Conservation (phyloP, 1,140 invertebrate species). For the Drosophila hydei region DNA sequence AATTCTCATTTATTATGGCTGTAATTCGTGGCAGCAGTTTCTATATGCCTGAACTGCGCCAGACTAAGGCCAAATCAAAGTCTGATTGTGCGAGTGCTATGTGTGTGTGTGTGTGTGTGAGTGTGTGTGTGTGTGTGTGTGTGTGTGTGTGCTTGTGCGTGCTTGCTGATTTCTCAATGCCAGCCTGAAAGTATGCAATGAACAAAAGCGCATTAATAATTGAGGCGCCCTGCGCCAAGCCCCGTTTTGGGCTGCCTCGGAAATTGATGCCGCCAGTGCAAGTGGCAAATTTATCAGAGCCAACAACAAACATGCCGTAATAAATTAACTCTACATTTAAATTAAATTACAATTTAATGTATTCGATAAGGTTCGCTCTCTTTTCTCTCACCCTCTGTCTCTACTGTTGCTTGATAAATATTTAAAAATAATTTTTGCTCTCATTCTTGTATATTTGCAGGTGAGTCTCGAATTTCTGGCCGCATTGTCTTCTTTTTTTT, state of each 20-base stretch:
- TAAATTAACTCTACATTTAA: constrained; percentile 57
- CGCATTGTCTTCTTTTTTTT: constrained; percentile 3
- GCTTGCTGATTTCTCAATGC: constrained; percentile 63
- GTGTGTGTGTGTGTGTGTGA: constrained; percentile 45
- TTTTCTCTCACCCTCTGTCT: no score
- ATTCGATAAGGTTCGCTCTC: constrained; percentile 41
- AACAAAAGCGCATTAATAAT: constrained; percentile 79
- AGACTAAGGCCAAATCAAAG: constrained; percentile 40
- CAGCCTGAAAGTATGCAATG: constrained; percentile 77
- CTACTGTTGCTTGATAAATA: constrained; percentile 3
- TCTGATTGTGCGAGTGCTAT: constrained; percentile 9
- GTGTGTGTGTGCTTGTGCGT: constrained; percentile 45
- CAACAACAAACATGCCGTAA: constrained; percentile 15
- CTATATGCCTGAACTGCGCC: constrained; percentile 19
- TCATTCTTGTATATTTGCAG: constrained; percentile 38
- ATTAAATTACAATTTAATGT: constrained; percentile 68
- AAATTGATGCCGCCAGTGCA: constrained; percentile 55
- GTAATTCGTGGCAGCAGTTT: constrained; percentile 21
- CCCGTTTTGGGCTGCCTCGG: constrained; percentile 11
- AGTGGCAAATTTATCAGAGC: constrained; percentile 57
- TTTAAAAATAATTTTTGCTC: constrained; percentile 43
- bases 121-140: constrained; percentile 22
- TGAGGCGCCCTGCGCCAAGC: constrained; percentile 42
- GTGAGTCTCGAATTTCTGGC: constrained; percentile 46
- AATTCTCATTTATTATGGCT: constrained; percentile 24